Evolutionary conservation across 2,888 invertebrate genomes (phyloP).

Genomic region (Caenorhabditis zanzibari): DNA sequence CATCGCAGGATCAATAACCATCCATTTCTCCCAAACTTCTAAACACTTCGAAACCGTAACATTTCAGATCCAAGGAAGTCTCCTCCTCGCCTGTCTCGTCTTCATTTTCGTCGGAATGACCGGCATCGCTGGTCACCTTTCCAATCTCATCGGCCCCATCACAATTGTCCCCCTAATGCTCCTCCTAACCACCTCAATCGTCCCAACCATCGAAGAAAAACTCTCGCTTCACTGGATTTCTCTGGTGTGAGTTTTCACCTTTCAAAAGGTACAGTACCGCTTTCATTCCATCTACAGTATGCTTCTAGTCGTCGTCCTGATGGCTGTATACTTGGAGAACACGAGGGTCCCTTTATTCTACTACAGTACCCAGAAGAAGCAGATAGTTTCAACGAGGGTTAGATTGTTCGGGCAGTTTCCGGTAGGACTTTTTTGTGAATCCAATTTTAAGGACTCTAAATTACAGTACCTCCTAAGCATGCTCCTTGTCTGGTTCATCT

Average conservation of each 20-base stretch:
- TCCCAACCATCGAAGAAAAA: constrained; percentile 79
- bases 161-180: constrained; percentile 81
- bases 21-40: background rate
- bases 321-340: constrained; percentile 78
- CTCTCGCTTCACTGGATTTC: constrained; percentile 79
- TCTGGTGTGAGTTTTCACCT: constrained; percentile 70
- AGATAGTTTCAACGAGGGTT: constrained; percentile 56
- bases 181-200: constrained; percentile 75
- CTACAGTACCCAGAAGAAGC: constrained; percentile 59
- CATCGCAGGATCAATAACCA: background rate
- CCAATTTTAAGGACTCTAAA: constrained; percentile 1
- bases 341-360: constrained; percentile 75
- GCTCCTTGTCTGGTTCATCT: constrained; percentile 75
- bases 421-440: constrained; percentile 49
- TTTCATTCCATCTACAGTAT: constrained; percentile 68
- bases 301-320: constrained; percentile 72
- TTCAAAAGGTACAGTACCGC: constrained; percentile 5
- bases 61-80: constrained; percentile 79
- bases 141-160: constrained; percentile 79
- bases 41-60: background rate
- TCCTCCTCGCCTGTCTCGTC: constrained; percentile 77
- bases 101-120: constrained; percentile 78
- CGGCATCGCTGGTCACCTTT: constrained; percentile 78
- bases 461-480: constrained; percentile 78
- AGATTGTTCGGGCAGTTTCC: constrained; percentile 80